These are phyloP conservation scores for Archilochus colubris DNA, from an alignment of 2,113 vertebrate genomes.

Conservation along the genomic window DNA sequence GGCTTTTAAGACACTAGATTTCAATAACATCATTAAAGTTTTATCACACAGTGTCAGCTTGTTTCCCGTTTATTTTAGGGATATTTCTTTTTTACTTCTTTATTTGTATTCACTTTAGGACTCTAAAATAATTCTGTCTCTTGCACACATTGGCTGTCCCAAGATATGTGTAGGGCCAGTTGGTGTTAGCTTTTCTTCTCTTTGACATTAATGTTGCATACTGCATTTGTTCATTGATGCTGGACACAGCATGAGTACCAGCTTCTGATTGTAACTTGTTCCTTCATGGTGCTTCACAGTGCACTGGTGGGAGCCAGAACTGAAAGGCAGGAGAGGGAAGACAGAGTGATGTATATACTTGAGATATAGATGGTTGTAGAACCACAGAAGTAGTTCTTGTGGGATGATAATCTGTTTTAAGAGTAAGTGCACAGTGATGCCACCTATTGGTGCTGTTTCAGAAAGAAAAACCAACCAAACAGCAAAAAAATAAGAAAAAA, in stretches of 20 bases:
- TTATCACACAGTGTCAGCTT: neutral
- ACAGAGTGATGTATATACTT: neutral
- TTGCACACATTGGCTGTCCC: neutral
- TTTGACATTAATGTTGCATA: neutral
- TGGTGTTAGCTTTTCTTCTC: neutral
- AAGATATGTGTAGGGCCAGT: fast-evolving
- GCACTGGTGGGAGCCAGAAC: neutral
- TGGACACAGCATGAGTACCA: neutral
- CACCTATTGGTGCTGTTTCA: neutral
- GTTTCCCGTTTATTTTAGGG: neutral
- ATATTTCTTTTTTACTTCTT: neutral
- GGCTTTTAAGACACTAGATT: neutral
- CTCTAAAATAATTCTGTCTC: neutral
- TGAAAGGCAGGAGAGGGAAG: neutral
- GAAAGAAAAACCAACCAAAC: neutral
- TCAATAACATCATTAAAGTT: neutral
- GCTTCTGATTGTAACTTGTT: neutral
- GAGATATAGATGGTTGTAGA: neutral
- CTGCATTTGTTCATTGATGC: neutral
- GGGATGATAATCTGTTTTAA: neutral
- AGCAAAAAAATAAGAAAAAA: neutral
- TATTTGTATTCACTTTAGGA: neutral
- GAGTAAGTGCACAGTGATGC: neutral
- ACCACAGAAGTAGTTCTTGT: fast-evolving
- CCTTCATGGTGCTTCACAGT: neutral